Evolutionary conservation across 1,140 invertebrate genomes (phyloP).

Genomic region (Harpegnathos saltator): DNA sequence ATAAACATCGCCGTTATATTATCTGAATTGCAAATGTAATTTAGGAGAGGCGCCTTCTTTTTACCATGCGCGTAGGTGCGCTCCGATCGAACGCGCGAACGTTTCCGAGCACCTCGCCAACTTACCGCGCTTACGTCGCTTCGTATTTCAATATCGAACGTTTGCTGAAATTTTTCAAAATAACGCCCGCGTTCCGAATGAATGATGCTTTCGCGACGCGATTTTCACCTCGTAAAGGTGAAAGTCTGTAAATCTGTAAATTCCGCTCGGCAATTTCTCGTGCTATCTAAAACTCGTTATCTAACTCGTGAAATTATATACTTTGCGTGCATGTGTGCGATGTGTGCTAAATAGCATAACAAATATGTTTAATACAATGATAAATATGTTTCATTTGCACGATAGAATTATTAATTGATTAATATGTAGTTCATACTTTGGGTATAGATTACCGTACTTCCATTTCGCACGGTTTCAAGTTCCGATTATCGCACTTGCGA

Average conservation of each 20-base stretch:
- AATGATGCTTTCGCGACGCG: slow-evolving; percentile 8
- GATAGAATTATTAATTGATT: neutral
- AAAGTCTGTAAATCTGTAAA: slow-evolving; percentile 12
- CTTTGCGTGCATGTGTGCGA: too few species aligned
- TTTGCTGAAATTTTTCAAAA: slow-evolving; percentile 19
- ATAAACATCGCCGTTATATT: slow-evolving; percentile 61
- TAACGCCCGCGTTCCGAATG: neutral
- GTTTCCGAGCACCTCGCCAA: slow-evolving; percentile 42
- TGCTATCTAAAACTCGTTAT: too few species aligned
- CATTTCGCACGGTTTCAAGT: neutral
- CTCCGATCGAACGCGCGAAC: slow-evolving; percentile 31
- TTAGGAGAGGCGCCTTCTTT: slow-evolving; percentile 57
- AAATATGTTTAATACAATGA: neutral
- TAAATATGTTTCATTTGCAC: neutral
- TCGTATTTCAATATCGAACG: slow-evolving; percentile 48
- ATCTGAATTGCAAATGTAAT: slow-evolving; percentile 72
- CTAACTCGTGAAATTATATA: too few species aligned
- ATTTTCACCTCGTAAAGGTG: neutral
- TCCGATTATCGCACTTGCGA: neutral
- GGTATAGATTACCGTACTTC: too few species aligned
- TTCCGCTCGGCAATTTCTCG: neutral
- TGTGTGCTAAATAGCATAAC: too few species aligned
- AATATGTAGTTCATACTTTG: neutral
- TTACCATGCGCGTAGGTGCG: slow-evolving; percentile 34
- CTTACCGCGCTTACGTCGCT: slow-evolving; percentile 36